A percentile compares a stretch with the other conserved stretches of the same genome.
phyloP scores from a whole-genome alignment of 1,140 invertebrate genomes.

The Paralvinella palmiformis region DNA sequence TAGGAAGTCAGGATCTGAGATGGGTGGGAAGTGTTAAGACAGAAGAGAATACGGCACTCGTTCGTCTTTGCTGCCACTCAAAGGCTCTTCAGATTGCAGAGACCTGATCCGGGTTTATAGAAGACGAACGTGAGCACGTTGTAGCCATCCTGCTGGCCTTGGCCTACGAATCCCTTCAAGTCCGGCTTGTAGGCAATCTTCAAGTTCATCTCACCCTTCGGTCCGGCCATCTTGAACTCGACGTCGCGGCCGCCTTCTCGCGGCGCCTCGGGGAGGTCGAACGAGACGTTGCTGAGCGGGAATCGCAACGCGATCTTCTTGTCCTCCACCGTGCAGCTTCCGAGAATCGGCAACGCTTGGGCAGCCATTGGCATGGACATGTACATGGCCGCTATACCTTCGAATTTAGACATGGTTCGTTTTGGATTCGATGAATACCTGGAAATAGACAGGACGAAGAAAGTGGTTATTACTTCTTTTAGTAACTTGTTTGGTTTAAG shows the following conservation, averaged over 20 bases:
- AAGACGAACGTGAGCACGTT: slow-evolving; percentile 22
- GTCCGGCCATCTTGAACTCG: slow-evolving; percentile 24
- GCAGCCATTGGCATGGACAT: slow-evolving; percentile 21
- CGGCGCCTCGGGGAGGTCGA: slow-evolving; percentile 20
- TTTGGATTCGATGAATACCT: no score
- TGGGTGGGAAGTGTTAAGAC: no score
- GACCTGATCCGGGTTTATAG: slow-evolving; percentile 15
- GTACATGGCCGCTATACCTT: slow-evolving; percentile 20
- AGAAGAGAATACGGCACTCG: no score
- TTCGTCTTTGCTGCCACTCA: no score
- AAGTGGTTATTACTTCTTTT: no score
- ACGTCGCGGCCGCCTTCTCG: slow-evolving; percentile 13
- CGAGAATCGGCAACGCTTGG: slow-evolving; percentile 19
- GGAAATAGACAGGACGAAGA: no score
- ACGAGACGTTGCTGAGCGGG: slow-evolving; percentile 20
- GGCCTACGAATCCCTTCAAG: slow-evolving; percentile 19
- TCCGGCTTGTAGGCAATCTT: slow-evolving; percentile 21
- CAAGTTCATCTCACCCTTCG: slow-evolving; percentile 19
- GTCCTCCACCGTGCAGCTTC: slow-evolving; percentile 13
- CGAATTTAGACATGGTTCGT: slow-evolving; percentile 17
- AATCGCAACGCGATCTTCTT: slow-evolving; percentile 20
- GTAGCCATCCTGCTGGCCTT: slow-evolving; percentile 14
- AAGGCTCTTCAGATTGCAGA: slow-evolving; percentile 17
- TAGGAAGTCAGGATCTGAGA: neutral
- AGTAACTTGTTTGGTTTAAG: no score